These are phyloP conservation scores for Lithophane leautieri DNA, from an alignment of 2,888 invertebrate genomes.

Conservation along the genomic window DNA sequence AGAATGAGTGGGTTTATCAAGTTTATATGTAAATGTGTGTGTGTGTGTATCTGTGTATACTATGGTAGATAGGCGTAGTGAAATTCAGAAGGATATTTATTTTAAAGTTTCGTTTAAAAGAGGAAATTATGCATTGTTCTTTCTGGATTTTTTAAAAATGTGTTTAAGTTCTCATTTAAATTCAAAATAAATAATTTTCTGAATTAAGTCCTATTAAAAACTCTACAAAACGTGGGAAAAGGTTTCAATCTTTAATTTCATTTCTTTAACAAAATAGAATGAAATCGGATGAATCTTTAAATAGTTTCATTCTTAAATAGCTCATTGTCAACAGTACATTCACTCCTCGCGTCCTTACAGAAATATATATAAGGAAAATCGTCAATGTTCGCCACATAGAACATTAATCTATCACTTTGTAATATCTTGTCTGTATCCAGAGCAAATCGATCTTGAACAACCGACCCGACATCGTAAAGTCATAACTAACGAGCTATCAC, in stretches of 20 bases:
- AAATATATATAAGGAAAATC: slow-evolving; percentile 38
- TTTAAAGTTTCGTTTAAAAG: not conserved
- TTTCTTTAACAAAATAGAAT: not conserved
- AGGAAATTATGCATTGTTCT: not conserved
- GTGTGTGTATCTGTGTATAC: not conserved
- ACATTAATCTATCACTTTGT: slow-evolving; percentile 70
- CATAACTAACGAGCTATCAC: slow-evolving; percentile 66
- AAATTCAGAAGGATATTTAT: not conserved
- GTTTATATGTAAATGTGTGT: not conserved
- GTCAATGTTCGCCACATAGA: slow-evolving; percentile 38
- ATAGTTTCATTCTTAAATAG: not conserved
- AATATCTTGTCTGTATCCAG: slow-evolving; percentile 73
- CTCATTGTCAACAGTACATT: no score
- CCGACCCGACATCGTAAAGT: slow-evolving; percentile 70
- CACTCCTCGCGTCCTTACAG: not conserved
- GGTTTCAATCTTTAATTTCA: not conserved
- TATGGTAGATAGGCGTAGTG: not conserved
- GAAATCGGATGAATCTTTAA: not conserved
- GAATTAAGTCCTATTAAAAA: not conserved
- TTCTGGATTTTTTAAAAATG: not conserved
- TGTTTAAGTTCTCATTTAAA: not conserved
- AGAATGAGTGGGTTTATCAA: slow-evolving; percentile 13
- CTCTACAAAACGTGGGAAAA: not conserved
- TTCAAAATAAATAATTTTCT: not conserved
- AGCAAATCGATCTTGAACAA: slow-evolving; percentile 86